Percentiles rank a stretch among this genome's conserved stretches.
Evolutionary conservation across 2,113 vertebrate species (phyloP).

Genomic region (Calidris pygmaea): DNA sequence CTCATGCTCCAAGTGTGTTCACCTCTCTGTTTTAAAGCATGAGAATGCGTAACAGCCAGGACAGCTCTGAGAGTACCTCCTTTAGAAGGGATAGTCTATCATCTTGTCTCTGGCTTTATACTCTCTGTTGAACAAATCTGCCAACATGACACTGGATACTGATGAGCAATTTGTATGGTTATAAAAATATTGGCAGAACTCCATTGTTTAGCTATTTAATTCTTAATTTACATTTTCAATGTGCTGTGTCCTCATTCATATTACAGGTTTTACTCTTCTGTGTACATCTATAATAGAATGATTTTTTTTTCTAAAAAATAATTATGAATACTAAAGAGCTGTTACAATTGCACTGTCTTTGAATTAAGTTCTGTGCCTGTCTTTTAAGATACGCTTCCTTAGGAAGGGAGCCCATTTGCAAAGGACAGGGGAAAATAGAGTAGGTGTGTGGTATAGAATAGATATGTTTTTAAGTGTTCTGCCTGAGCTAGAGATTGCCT

Average conservation of each 20-base stretch:
- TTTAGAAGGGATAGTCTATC: constrained; percentile 40
- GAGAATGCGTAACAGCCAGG: neutral
- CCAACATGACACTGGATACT: constrained; percentile 58
- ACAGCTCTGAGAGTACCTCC: neutral
- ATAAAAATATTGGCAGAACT: constrained; percentile 63
- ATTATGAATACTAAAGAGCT: constrained; percentile 55
- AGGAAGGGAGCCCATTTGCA: neutral
- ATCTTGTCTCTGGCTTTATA: constrained; percentile 35
- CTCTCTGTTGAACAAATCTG: constrained; percentile 51
- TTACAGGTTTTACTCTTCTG: constrained; percentile 61
- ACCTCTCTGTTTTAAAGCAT: constrained; percentile 1
- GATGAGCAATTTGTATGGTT: constrained; percentile 66
- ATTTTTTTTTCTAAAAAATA: constrained; percentile 26
- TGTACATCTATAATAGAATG: constrained; percentile 58
- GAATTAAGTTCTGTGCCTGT: neutral
- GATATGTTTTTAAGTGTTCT: neutral
- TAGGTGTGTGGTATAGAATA: neutral
- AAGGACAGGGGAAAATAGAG: neutral
- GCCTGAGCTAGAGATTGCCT: neutral
- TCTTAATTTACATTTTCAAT: constrained; percentile 78
- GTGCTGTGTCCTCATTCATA: constrained; percentile 68
- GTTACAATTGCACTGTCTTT: constrained; percentile 22
- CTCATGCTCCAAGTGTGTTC: neutral
- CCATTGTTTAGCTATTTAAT: constrained; percentile 75
- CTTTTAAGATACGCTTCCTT: neutral